Conservation (phyloP, 2,113 vertebrate species). For the Stigmatopora argus region DNA sequence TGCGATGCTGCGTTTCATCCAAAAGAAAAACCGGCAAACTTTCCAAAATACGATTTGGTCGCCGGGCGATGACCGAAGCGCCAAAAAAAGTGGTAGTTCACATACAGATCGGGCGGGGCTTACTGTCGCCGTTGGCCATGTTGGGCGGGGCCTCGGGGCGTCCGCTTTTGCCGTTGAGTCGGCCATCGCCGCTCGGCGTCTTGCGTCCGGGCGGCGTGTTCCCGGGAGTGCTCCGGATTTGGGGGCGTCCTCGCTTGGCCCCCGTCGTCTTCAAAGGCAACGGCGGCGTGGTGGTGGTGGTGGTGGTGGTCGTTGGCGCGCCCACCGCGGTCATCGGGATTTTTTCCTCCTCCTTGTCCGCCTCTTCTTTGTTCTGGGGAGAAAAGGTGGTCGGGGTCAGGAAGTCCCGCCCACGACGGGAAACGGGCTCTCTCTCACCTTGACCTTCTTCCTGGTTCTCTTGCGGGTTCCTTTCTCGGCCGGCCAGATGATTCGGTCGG, state of each 20-base stretch:
- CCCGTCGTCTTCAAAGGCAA: conserved; percentile 34
- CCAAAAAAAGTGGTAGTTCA: too few species aligned
- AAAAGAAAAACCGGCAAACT: too few species aligned
- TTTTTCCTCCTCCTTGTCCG: conserved; percentile 77
- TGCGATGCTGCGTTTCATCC: too few species aligned
- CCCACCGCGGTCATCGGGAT: background rate
- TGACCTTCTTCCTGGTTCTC: conserved; percentile 88
- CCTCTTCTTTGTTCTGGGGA: conserved; percentile 81
- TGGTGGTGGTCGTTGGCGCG: too few species aligned
- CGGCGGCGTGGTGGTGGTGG: background rate
- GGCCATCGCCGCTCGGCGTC: conserved; percentile 76
- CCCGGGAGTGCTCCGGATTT: conserved; percentile 80
- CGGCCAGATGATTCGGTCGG: conserved; percentile 96
- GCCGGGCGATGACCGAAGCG: too few species aligned
- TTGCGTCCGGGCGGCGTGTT: conserved; percentile 68
- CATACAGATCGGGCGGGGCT: too few species aligned
- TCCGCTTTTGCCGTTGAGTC: conserved; percentile 64
- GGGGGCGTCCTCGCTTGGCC: conserved; percentile 84
- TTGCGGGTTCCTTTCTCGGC: conserved; percentile 89
- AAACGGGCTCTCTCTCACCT: conserved; percentile 68
- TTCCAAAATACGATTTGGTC: too few species aligned
- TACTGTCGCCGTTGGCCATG: conserved; percentile 75
- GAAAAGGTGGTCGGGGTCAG: background rate
- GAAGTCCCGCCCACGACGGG: background rate
- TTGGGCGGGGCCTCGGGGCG: conserved; percentile 51